phyloP scores from a whole-genome alignment of 1,140 invertebrate genomes.

The Atta colombica region DNA sequence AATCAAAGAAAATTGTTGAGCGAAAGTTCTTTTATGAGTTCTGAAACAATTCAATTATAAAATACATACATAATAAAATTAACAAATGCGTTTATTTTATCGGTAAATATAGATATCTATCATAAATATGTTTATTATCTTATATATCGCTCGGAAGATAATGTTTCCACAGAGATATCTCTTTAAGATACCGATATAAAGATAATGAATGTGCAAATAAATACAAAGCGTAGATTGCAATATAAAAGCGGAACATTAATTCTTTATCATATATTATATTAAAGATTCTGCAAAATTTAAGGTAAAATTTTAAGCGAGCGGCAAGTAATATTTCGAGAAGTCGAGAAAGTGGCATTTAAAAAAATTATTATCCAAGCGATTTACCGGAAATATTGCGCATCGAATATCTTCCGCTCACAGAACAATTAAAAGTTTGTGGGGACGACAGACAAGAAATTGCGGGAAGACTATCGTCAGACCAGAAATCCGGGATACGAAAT shows the following conservation, averaged over 20 bases:
- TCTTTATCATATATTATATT: not conserved
- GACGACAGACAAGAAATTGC: slow-evolving; percentile 27
- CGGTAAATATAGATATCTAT: not conserved
- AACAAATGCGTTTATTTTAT: slow-evolving; percentile 14
- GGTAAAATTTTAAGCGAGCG: not conserved
- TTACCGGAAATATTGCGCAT: slow-evolving; percentile 30
- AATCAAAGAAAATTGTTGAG: not conserved
- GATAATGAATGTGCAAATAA: not conserved
- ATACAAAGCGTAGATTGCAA: not conserved
- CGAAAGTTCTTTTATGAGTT: not conserved
- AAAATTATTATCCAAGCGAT: slow-evolving; percentile 19
- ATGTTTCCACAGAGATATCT: not conserved
- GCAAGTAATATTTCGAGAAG: not conserved
- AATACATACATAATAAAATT: not conserved
- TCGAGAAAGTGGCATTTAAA: not conserved
- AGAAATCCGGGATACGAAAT: slow-evolving; percentile 82
- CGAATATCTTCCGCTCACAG: not conserved
- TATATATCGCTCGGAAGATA: slow-evolving; percentile 14
- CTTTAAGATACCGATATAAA: not conserved
- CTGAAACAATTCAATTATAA: not conserved
- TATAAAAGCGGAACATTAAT: not conserved
- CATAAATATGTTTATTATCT: not conserved
- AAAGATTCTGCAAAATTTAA: not conserved
- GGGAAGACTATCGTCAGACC: slow-evolving; percentile 77
- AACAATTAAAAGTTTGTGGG: slow-evolving; percentile 70